These are phyloP conservation scores for Petrocephalus schoutedeni DNA, from an alignment of 2,797 vertebrate genomes.

Conservation along the genomic window DNA sequence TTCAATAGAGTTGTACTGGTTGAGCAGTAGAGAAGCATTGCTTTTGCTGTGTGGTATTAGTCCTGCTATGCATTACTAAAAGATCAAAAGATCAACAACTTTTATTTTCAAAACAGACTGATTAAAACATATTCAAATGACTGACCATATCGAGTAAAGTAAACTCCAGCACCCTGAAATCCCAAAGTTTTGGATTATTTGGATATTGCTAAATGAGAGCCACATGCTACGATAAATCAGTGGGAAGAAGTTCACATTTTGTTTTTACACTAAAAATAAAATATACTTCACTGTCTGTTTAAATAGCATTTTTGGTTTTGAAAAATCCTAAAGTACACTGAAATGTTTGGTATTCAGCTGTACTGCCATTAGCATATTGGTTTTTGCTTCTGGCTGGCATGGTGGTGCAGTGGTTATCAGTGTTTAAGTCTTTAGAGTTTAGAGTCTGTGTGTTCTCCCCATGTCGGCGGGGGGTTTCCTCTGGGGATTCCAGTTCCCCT, in stretches of 20 bases:
- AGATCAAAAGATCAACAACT: conserved; percentile 13
- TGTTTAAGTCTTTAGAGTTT: too few relatives aligned
- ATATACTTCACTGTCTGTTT: background rate
- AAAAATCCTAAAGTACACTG: background rate
- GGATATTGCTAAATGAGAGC: background rate
- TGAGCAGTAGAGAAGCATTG: background rate
- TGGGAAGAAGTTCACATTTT: background rate
- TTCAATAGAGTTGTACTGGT: background rate
- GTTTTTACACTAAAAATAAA: background rate
- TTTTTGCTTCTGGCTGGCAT: background rate
- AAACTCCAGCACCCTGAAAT: background rate
- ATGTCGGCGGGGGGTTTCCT: too few relatives aligned
- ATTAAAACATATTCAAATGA: background rate
- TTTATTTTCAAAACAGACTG: background rate
- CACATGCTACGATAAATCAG: background rate
- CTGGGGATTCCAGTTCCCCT: too few relatives aligned
- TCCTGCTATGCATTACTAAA: background rate
- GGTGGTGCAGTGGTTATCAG: too few relatives aligned
- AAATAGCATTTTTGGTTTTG: background rate
- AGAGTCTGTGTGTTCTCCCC: too few relatives aligned
- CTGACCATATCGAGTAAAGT: background rate
- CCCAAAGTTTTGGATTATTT: background rate
- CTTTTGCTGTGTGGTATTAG: background rate
- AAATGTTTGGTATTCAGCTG: background rate
- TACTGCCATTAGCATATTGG: background rate